phyloP scores from a whole-genome alignment of 1,140 invertebrate species.

The Euwallacea fornicatus region DNA sequence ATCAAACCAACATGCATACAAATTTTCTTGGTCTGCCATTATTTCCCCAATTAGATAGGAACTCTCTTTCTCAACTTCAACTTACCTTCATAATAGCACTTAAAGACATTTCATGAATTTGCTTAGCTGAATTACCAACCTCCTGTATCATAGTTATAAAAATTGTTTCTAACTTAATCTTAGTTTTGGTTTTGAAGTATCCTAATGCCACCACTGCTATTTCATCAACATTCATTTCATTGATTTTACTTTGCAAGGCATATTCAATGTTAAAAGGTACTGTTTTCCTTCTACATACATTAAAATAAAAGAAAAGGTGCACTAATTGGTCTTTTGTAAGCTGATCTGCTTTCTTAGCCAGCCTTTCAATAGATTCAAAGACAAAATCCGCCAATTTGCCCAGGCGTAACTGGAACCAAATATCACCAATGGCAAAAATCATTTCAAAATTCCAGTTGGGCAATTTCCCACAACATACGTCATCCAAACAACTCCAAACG shows the following conservation, averaged over 20 bases:
- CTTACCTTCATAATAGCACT: slow-evolving; percentile 59
- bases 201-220: slow-evolving; percentile 61
- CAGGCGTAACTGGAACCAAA: slow-evolving; percentile 56
- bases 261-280: slow-evolving; percentile 61
- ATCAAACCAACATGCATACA: not conserved
- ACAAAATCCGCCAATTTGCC: slow-evolving; percentile 53
- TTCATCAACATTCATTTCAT: slow-evolving; percentile 58
- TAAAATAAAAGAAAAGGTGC: slow-evolving; percentile 59
- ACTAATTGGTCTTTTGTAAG: slow-evolving; percentile 58
- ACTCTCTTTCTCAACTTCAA: not conserved
- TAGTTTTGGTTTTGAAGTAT: slow-evolving; percentile 63
- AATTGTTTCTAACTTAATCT: slow-evolving; percentile 55
- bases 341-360: slow-evolving; percentile 53
- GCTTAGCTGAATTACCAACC: slow-evolving; percentile 49
- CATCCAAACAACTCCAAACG: slow-evolving; percentile 60
- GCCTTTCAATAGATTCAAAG: slow-evolving; percentile 54
- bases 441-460: slow-evolving; percentile 51
- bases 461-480: slow-evolving; percentile 55
- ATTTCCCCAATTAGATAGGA: no score
- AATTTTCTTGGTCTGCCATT: no score
- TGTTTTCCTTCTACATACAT: slow-evolving; percentile 52
- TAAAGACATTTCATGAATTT: slow-evolving; percentile 57
- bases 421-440: slow-evolving; percentile 57
- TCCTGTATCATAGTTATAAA: slow-evolving; percentile 54
- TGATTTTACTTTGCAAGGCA: slow-evolving; percentile 52